Base-by-base conservation (phyloP, 2,797 vertebrate genomes). In the Myoxocephalus aenaeus region DNA sequence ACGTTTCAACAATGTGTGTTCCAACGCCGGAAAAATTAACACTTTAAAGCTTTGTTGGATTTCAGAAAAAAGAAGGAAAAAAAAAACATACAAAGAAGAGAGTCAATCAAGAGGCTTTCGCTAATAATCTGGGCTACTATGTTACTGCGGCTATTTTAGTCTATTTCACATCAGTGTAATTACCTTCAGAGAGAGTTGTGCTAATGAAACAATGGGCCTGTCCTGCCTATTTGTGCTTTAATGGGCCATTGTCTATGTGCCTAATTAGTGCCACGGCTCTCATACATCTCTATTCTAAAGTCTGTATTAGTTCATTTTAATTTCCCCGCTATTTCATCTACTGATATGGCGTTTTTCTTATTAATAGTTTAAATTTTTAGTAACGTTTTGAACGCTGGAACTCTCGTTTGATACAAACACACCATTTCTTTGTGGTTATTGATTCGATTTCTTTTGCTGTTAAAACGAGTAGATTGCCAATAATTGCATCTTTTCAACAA, bases 1-100 rank as follows among this genome's bases (percentile, higher is more conserved):
- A 88, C 58, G 87, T 89, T 94, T 91, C 85, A 92, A 93, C 93
- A 91, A 93, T 91, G 92, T 93, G 89, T 93, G 92, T 93, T 93
- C 90, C 84, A 38, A 50, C 38, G 67, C 54, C 69, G 18, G 75
- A 34, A 88, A 90, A 92, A 93, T 94, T 89, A 95, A 91, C 93
- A 94, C 92, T 95, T 94, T 90, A 94, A 95, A 94, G 93, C 92
- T 88, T 77, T 87, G 93, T 84, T 71, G 92, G 75, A 90, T 89
- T 92, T 89, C 72, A 80, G 54, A 59, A 58, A 58, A 58, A 69
- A 67, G 2, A 22, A 51, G 12, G 11, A 54, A 7, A 29, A 51
- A 71, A 27, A 27, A 64, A 73, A 65, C 70, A 71, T 70, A 87
- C 84, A 92, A 90, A 87, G 83, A 90, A 64, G 67, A 57, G 70